These are phyloP conservation scores for Cavia aperea DNA, from an alignment of 2,113 vertebrate species.

Conservation along the genomic window DNA sequence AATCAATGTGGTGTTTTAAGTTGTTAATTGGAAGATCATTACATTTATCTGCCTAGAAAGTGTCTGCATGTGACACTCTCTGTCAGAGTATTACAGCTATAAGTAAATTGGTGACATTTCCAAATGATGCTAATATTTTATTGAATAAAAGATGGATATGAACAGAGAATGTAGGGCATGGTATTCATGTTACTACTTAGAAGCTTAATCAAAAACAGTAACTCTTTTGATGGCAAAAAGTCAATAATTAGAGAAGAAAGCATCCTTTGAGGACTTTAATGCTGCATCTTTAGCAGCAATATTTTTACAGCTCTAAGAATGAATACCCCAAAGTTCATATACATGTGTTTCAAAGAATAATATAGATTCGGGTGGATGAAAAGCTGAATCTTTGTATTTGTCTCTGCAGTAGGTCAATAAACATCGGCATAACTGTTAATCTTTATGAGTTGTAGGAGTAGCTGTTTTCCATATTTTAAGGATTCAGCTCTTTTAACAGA, in stretches of 20 bases:
- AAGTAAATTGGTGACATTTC: slow-evolving; percentile 43
- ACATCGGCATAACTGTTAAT: slow-evolving; percentile 29
- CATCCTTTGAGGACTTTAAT: slow-evolving; percentile 37
- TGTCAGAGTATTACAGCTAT: neutral
- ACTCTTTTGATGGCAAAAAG: slow-evolving; percentile 54
- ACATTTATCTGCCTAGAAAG: neutral
- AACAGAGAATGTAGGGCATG: neutral
- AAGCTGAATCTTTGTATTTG: neutral
- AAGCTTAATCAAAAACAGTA: slow-evolving; percentile 44
- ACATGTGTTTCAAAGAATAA: neutral
- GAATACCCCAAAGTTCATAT: neutral
- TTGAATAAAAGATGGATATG: slow-evolving; percentile 42
- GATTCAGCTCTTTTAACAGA: neutral
- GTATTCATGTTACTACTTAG: slow-evolving; percentile 24
- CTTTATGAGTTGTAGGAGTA: slow-evolving; percentile 19
- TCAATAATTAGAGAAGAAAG: slow-evolving; percentile 54
- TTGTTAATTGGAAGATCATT: slow-evolving; percentile 19
- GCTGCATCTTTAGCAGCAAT: slow-evolving; percentile 41
- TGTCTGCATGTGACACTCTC: neutral
- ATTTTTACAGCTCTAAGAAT: neutral
- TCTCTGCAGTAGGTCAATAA: neutral
- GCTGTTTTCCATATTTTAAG: neutral
- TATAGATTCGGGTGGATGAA: neutral
- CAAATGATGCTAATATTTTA: slow-evolving; percentile 14
- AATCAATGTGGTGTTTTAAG: slow-evolving; percentile 19